phyloP scores from a whole-genome alignment of 2,888 invertebrate genomes.

The Cantharis rufa region DNA sequence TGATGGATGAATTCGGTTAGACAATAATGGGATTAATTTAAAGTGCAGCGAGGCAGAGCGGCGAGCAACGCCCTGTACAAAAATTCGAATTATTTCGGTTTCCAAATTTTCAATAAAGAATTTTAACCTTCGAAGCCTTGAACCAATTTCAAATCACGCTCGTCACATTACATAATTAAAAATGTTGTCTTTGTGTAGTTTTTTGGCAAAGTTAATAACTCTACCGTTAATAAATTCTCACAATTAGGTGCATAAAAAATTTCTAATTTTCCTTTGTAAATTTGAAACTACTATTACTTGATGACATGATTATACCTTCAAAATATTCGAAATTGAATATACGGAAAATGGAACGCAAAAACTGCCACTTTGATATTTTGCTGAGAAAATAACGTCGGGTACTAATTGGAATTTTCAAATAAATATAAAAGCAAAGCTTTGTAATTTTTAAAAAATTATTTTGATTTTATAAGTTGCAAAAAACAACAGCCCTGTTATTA shows the following conservation, averaged over 20 bases:
- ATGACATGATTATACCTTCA: not conserved
- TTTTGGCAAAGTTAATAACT: not conserved
- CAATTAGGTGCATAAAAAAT: not conserved
- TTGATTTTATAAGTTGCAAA: too few relatives aligned
- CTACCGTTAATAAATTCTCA: not conserved
- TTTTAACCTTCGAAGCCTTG: not conserved
- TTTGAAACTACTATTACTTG: not conserved
- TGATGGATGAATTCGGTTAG: not conserved
- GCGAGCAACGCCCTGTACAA: not conserved
- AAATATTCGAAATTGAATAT: not conserved
- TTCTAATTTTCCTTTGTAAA: not conserved
- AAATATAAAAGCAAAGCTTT: not conserved
- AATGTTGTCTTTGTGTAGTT: not conserved
- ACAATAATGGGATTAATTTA: not conserved
- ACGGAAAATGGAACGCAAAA: not conserved
- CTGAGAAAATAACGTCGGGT: not conserved
- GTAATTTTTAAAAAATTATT: not conserved
- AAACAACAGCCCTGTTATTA: too few relatives aligned
- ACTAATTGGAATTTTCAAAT: not conserved
- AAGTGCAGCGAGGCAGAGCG: not conserved
- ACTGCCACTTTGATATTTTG: not conserved
- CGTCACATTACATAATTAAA: not conserved
- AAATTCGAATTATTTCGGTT: not conserved
- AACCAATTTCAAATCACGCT: not conserved
- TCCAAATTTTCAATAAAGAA: not conserved